Percentiles rank a stretch among this genome's conserved stretches.
Evolutionary conservation across 2,888 invertebrate genomes (phyloP).

Genomic region (Aproaerema taeniolella): DNA sequence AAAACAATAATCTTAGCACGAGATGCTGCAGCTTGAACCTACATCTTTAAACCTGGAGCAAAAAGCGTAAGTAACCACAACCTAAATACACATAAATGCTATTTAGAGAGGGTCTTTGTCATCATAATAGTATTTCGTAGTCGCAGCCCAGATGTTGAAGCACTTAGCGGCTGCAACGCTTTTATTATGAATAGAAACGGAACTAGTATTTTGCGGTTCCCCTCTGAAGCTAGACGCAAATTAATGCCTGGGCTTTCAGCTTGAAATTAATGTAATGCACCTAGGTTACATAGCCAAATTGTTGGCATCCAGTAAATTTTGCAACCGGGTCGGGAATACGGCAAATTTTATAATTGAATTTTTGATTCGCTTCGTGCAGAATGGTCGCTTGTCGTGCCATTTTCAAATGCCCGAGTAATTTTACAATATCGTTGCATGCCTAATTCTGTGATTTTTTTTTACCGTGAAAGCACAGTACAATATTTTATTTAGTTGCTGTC

Average conservation of each 20-base stretch:
- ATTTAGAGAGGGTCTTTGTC: constrained; percentile 52
- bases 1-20: too few relatives aligned
- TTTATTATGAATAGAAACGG: constrained; percentile 75
- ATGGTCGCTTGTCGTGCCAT: constrained; percentile 9
- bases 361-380: constrained; percentile 38
- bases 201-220: constrained; percentile 74
- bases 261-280: constrained; percentile 75
- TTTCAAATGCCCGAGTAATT: too few relatives aligned
- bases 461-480: too few relatives aligned
- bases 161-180: constrained; percentile 71
- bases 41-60: too few relatives aligned
- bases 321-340: constrained; percentile 31
- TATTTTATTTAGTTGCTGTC: too few relatives aligned
- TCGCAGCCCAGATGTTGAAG: constrained; percentile 68
- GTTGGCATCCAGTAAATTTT: constrained; percentile 64
- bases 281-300: constrained; percentile 67
- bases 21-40: too few relatives aligned
- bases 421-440: too few relatives aligned
- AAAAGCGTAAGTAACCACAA: too few relatives aligned
- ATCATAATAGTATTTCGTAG: constrained; percentile 62
- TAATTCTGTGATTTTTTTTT: too few relatives aligned
- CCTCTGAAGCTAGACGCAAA: constrained; percentile 68
- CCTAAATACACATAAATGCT: too few relatives aligned
- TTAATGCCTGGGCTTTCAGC: constrained; percentile 72
- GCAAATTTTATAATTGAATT: constrained; percentile 60